Percentiles rank a stretch among this genome's conserved stretches.
Conservation (phyloP, 2,888 invertebrate genomes). For the Rhagium mordax region DNA sequence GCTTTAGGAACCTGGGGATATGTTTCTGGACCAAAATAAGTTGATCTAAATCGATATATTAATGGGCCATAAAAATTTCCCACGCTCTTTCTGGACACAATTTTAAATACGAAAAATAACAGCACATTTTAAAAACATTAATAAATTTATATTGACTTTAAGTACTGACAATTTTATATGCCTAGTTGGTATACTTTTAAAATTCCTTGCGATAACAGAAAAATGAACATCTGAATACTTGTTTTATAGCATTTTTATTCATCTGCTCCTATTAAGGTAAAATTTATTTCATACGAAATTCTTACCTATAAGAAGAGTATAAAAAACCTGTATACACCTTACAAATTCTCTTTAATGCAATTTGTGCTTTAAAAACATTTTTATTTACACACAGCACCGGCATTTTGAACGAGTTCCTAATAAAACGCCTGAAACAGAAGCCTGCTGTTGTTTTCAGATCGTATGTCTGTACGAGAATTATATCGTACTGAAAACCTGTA, state of each 20-base stretch:
- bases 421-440: constrained; percentile 26
- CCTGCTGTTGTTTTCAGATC: constrained; percentile 12
- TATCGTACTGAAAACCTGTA: constrained; percentile 21
- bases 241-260: constrained; percentile 45
- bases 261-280: constrained; percentile 41
- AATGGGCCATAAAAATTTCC: too few species aligned
- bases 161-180: constrained; percentile 40
- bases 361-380: constrained; percentile 27
- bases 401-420: constrained; percentile 36
- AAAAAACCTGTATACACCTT: constrained; percentile 28
- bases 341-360: constrained; percentile 24
- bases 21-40: too few species aligned
- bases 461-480: constrained; percentile 12
- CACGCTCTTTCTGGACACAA: too few species aligned
- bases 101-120: constrained; percentile 13
- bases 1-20: too few species aligned
- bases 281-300: constrained; percentile 34
- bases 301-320: constrained; percentile 16
- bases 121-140: constrained; percentile 6
- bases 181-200: constrained; percentile 24
- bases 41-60: too few species aligned
- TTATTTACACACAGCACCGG: constrained; percentile 40
- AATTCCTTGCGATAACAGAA: constrained; percentile 39
- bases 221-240: constrained; percentile 42
- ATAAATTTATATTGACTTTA: constrained; percentile 30